Conservation (phyloP, 2,888 invertebrate species). For the Agonum fuliginosum region DNA sequence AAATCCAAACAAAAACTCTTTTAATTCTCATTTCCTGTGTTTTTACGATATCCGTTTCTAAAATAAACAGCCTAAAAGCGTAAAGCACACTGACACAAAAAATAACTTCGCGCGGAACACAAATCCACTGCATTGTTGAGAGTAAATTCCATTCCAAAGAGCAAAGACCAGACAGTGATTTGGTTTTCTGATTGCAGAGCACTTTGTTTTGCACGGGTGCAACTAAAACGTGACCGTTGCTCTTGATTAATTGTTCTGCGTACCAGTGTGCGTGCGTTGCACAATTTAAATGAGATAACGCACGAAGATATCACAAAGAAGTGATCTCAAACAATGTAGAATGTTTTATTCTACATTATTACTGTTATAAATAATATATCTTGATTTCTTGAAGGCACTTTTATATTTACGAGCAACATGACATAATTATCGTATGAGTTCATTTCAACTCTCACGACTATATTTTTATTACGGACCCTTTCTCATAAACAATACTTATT, state of each 20-base stretch:
- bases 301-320: conserved; percentile 28
- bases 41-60: conserved; percentile 47
- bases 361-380: too few relatives aligned
- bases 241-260: conserved; percentile 45
- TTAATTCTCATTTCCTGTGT: conserved; percentile 35
- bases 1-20: background rate
- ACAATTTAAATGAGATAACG: conserved; percentile 28
- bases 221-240: conserved; percentile 18
- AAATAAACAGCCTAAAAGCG: conserved; percentile 25
- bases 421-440: background rate
- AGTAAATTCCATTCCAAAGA: background rate
- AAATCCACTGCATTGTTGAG: background rate
- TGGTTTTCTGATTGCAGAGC: background rate
- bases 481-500: conserved; percentile 47
- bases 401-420: background rate
- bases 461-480: conserved; percentile 5
- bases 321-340: background rate
- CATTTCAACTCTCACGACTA: background rate
- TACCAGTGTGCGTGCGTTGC: conserved; percentile 34
- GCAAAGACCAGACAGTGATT: conserved; percentile 5
- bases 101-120: background rate
- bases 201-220: conserved; percentile 25
- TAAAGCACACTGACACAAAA: background rate
- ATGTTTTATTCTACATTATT: background rate
- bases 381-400: conserved; percentile 13